Percentiles rank a stretch among this genome's conserved stretches.
Conservation (phyloP, 2,888 invertebrate genomes). For the Julus scandinavius region DNA sequence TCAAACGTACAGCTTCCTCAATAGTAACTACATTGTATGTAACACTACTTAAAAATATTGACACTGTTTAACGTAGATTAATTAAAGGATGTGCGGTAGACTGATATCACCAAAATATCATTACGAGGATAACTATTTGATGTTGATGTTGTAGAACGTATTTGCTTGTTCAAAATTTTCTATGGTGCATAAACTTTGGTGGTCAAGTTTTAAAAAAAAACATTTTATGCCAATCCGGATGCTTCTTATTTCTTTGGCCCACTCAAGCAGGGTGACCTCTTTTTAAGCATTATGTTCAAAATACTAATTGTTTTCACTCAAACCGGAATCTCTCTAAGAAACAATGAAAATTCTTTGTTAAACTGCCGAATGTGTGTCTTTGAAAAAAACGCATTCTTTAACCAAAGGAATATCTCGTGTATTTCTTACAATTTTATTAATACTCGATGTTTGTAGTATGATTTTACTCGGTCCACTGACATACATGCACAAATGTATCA, state of each 20-base stretch:
- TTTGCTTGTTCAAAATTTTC: background rate
- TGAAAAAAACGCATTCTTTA: background rate
- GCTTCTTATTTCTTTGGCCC: background rate
- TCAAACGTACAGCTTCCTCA: no score
- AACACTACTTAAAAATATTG: no score
- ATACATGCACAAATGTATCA: background rate
- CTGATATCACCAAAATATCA: no score
- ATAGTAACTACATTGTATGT: no score
- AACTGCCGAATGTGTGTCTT: background rate
- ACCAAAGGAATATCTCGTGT: background rate
- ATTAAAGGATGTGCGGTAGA: no score
- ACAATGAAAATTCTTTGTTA: slow-evolving; percentile 13
- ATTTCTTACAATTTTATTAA: background rate
- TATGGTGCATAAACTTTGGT: background rate
- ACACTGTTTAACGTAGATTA: no score
- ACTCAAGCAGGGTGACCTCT: slow-evolving; percentile 30
- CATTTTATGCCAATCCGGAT: background rate
- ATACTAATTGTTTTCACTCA: slow-evolving; percentile 7
- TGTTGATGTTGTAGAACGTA: background rate
- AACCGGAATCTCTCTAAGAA: background rate
- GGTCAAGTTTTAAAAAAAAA: background rate
- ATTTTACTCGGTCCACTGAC: slow-evolving; percentile 5
- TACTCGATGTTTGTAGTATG: background rate
- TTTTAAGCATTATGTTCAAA: slow-evolving; percentile 24
- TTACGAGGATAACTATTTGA: no score